Conservation (phyloP, 1,140 invertebrate genomes). For the Apis florea region DNA sequence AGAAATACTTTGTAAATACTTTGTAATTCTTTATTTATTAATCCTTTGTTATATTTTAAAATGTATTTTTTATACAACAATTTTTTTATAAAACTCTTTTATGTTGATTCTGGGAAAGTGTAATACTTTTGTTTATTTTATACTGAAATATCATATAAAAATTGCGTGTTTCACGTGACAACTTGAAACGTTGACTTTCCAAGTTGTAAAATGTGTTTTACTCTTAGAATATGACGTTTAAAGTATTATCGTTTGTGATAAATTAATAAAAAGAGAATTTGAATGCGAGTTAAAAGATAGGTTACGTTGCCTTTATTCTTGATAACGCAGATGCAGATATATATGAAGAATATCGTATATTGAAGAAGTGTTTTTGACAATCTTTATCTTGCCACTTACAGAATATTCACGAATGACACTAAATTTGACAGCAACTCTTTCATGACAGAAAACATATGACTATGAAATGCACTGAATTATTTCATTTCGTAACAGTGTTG, state of each 20-base stretch:
- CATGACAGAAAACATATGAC: conserved; percentile 59
- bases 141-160: not conserved
- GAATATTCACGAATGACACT: conserved; percentile 36
- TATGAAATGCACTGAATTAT: conserved; percentile 41
- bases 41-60: not conserved
- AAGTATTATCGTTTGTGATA: not conserved
- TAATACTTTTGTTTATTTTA: not conserved
- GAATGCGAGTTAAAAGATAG: not conserved
- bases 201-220: not conserved
- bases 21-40: conserved; percentile 40
- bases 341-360: not conserved
- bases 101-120: not conserved
- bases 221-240: not conserved
- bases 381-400: not conserved
- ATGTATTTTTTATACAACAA: not conserved
- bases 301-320: not conserved
- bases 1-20: not conserved
- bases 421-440: conserved; percentile 52
- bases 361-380: not conserved
- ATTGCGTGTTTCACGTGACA: no score
- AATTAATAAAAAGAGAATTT: not conserved
- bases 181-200: not conserved
- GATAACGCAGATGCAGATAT: not conserved
- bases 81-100: not conserved
- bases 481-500: conserved; percentile 34